These are phyloP conservation scores for Volucella zonaria DNA, from an alignment of 2,888 invertebrate genomes.

Conservation along the genomic window DNA sequence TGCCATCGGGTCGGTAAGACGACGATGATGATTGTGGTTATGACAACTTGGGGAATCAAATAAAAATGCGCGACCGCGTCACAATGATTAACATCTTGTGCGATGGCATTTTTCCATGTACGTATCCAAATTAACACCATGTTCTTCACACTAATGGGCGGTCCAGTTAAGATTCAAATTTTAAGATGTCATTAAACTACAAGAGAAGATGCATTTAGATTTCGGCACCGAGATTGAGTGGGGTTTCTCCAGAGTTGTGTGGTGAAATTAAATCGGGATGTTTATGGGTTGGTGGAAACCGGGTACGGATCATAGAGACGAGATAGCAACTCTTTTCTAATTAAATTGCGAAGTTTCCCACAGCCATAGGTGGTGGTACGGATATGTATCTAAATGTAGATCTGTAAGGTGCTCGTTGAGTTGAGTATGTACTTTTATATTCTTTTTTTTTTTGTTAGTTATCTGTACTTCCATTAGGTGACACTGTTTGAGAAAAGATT, in stretches of 20 bases:
- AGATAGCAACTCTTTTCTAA: conserved; percentile 43
- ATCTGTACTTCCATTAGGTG: conserved; percentile 19
- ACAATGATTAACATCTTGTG: conserved; percentile 67
- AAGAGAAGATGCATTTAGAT: conserved; percentile 70
- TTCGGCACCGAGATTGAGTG: conserved; percentile 45
- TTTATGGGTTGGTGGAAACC: conserved; percentile 46
- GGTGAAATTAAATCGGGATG: conserved; percentile 50
- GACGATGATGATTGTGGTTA: conserved; percentile 52
- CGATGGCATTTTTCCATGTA: conserved; percentile 70
- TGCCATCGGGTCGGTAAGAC: neutral
- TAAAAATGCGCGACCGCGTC: conserved; percentile 62
- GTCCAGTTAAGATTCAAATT: conserved; percentile 70
- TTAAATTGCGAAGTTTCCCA: conserved; percentile 71
- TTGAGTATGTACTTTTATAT: neutral
- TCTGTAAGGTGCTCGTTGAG: conserved; percentile 15
- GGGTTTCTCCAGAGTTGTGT: conserved; percentile 7
- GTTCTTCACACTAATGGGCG: conserved; percentile 74
- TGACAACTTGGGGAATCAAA: conserved; percentile 66
- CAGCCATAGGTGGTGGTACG: conserved; percentile 37
- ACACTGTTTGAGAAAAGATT: conserved; percentile 15
- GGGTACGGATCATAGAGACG: conserved; percentile 38
- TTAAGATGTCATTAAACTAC: conserved; percentile 71
- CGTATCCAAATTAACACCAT: conserved; percentile 73
- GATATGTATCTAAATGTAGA: conserved; percentile 33
- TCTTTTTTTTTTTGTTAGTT: neutral